Evolutionary conservation across 2,797 vertebrate genomes (phyloP), one percentile per base, ranked within the genome.

Genomic region (Hemitrygon akajei): DNA sequence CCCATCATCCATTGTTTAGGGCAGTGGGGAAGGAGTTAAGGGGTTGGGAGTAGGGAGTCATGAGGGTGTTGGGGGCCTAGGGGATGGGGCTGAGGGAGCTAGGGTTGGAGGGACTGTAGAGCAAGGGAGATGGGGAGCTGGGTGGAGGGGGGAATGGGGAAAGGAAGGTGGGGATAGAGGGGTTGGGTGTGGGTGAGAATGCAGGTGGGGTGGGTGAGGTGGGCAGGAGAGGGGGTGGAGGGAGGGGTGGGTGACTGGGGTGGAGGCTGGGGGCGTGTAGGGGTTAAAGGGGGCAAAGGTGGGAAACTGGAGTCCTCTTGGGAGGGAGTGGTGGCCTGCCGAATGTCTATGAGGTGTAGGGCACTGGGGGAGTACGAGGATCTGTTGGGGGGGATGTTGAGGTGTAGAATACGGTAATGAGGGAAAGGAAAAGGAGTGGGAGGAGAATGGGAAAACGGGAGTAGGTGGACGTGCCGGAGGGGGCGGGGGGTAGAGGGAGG

Each of bases 151-250:
- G 1, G 6, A 2, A 0, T 20, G 7, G 1, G 81, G 1, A 0
- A 22, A 7, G 9, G 0, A 7, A 6, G 0, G 2, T 7, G 80
- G 40, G 40, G 6, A 2, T 2, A 1, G 40, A 20, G 5, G 20
- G n/a, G n/a, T n/a, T n/a, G n/a, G n/a, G n/a, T n/a, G n/a, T n/a
- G n/a, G n/a, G n/a, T n/a, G n/a, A n/a, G n/a, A n/a, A n/a, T n/a
- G n/a, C n/a, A n/a, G n/a, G n/a, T n/a, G n/a, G n/a, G n/a, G n/a
- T n/a, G n/a, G n/a, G n/a, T 1, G 2, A 34, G 37, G 37, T 18
- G 79, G 16, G 0, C 16, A 12, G 47, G 47, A 1, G 47, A 2
- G 47, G 47, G 47, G 47, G 47, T 47, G 47, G 4, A 47, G 47
- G 47, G 79, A 7, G 7, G 37, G 0, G 79, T 2, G 12, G 34